A percentile compares a stretch with the other conserved stretches of the same genome.
phyloP scores from a whole-genome alignment of 2,113 vertebrate genomes.

The Podocnemis expansa region DNA sequence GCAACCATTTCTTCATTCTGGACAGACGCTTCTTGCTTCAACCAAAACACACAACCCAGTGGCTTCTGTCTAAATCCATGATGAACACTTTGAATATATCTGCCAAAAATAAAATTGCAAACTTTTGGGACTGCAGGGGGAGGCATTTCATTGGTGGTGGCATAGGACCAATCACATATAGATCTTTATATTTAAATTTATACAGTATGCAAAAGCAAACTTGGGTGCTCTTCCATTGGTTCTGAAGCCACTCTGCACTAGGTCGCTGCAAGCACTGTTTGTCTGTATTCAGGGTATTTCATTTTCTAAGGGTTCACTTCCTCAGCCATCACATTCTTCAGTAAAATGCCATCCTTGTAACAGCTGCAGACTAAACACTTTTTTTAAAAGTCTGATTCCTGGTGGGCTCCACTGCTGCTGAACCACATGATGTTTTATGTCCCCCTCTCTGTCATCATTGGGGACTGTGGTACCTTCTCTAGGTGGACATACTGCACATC shows the following conservation, averaged over 20 bases:
- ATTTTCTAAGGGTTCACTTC: background rate
- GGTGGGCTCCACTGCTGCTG: background rate
- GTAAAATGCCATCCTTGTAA: conserved; percentile 18
- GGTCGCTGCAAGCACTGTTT: background rate
- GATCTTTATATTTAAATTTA: background rate
- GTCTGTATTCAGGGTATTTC: background rate
- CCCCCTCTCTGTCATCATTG: background rate
- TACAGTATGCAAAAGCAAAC: background rate
- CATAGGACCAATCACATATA: background rate
- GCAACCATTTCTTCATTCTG: background rate
- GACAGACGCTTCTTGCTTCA: background rate
- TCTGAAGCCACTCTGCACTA: background rate
- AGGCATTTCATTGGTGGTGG: background rate
- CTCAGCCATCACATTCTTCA: background rate
- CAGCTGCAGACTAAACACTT: background rate
- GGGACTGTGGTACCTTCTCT: background rate
- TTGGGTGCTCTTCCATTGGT: background rate
- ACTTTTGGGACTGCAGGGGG: background rate
- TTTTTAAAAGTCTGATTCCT: conserved; percentile 2
- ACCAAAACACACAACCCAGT: background rate
- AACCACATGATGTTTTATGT: background rate
- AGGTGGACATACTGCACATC: background rate
- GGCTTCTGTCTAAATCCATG: conserved; percentile 49
- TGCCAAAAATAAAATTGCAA: conserved; percentile 55
- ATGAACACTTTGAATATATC: conserved; percentile 18